A percentile compares a stretch with the other conserved stretches of the same genome.
Evolutionary conservation across 2,113 vertebrate genomes (phyloP).

Genomic region (Tychaedon coryphoeus): DNA sequence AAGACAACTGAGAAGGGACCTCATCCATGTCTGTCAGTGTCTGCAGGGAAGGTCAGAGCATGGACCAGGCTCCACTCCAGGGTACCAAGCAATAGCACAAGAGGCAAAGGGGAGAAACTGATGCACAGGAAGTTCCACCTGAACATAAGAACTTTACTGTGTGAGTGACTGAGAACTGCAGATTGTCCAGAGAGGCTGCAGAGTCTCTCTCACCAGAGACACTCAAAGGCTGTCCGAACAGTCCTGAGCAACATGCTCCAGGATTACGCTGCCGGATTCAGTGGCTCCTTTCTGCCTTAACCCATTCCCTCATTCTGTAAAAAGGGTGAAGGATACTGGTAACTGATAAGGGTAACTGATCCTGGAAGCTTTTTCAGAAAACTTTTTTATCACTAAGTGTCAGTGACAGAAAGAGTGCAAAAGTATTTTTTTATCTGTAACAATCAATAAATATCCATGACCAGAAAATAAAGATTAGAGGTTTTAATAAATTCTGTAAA

Average conservation of each 20-base stretch:
- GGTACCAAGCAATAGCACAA: not conserved
- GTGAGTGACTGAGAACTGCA: not conserved
- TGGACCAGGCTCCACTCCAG: rapidly evolving
- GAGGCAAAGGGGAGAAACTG: not conserved
- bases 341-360: not conserved
- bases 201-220: not conserved
- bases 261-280: not conserved
- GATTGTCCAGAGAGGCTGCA: not conserved
- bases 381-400: not conserved
- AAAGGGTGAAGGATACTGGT: not conserved
- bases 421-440: not conserved
- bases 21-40: not conserved
- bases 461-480: not conserved
- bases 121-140: not conserved
- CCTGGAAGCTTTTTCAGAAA: not conserved
- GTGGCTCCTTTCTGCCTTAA: not conserved
- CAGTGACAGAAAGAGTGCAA: not conserved
- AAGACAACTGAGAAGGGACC: not conserved
- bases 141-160: not conserved
- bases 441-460: not conserved
- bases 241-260: not conserved
- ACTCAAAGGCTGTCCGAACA: not conserved
- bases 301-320: not conserved
- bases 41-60: not conserved
- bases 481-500: not conserved